Evolutionary conservation across 2,113 vertebrate genomes (phyloP).

Genomic region (Trochalopteron elliotii): DNA sequence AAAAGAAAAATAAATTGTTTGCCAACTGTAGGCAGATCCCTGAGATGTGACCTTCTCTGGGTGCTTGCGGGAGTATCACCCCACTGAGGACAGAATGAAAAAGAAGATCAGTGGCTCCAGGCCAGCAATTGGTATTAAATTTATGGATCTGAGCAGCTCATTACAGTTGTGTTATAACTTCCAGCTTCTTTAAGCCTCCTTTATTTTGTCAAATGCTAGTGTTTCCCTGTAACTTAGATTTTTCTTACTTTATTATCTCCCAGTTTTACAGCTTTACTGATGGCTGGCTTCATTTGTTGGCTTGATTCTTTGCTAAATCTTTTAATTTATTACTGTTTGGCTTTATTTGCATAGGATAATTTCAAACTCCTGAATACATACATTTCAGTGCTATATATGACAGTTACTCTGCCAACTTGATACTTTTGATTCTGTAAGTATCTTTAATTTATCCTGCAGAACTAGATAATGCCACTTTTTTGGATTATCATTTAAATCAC

Average conservation of each 20-base stretch:
- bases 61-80: not conserved
- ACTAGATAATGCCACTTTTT: not conserved
- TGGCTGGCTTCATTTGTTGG: not conserved
- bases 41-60: not conserved
- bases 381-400: not conserved
- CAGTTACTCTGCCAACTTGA: not conserved
- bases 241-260: conserved; percentile 6
- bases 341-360: conserved; percentile 36
- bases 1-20: not conserved
- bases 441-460: conserved; percentile 39
- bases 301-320: conserved; percentile 8
- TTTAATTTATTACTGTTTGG: conserved; percentile 10
- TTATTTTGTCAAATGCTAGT: not conserved
- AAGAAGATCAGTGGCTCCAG: not conserved
- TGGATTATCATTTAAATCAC: conserved; percentile 34
- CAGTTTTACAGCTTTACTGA: not conserved
- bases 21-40: not conserved
- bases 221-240: not conserved
- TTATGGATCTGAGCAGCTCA: not conserved
- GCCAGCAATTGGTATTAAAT: not conserved
- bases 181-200: conserved; percentile 1
- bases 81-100: not conserved
- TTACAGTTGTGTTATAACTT: not conserved
- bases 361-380: conserved; percentile 10
- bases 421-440: conserved; percentile 38